These are phyloP conservation scores for Axinella damicornis DNA, from an alignment of 37 sponge, comb jelly and placozoan species.

Conservation along the genomic window DNA sequence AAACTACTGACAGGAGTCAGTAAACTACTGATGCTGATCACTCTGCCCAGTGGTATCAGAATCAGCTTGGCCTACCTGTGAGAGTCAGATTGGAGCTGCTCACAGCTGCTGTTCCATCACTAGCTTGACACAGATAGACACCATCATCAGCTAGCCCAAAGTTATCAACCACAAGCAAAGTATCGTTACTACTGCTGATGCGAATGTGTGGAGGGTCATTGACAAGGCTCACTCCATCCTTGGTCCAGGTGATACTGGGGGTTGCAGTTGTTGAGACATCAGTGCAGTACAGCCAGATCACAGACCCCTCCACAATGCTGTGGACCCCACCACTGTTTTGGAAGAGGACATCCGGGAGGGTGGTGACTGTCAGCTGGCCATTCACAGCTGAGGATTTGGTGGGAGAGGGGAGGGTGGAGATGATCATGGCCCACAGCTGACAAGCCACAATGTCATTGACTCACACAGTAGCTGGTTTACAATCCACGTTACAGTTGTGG, in stretches of 20 bases:
- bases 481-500: no score
- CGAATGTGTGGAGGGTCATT: conserved; percentile 42
- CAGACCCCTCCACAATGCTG: conserved; percentile 33
- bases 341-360: conserved; percentile 21
- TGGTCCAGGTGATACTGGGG: conserved; percentile 47
- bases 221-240: conserved; percentile 13
- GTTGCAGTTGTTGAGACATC: background rate
- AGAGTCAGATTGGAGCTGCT: background rate
- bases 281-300: conserved; percentile 38
- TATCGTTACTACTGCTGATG: background rate
- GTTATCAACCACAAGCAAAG: conserved; percentile 23
- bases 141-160: conserved; percentile 32
- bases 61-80: no score
- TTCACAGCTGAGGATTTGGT: conserved; percentile 5
- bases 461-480: no score
- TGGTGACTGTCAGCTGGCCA: conserved; percentile 11
- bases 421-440: no score
- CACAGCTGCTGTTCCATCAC: background rate
- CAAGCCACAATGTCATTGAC: no score
- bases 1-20: no score
- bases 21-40: no score
- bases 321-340: background rate
- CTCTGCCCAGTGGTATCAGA: no score
- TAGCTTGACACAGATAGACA: conserved; percentile 29
- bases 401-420: no score